A percentile compares a stretch with the other conserved stretches of the same genome.
These are phyloP conservation scores for Acromyrmex echinatior DNA, from an alignment of 1,140 invertebrate genomes.

Conservation along the genomic window DNA sequence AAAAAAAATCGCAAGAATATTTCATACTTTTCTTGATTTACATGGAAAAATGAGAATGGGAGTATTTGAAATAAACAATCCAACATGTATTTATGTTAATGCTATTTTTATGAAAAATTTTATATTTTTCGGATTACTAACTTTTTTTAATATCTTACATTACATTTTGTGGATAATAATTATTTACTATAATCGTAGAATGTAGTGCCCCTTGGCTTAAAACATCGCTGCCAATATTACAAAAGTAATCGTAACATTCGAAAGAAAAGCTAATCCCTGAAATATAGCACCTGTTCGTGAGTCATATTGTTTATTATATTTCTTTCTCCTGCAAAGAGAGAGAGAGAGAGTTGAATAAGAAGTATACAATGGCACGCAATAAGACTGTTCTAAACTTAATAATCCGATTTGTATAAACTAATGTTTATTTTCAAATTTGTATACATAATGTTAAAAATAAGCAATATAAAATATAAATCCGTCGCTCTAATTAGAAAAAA, in stretches of 20 bases:
- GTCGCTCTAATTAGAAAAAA: constrained; percentile 63
- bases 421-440: constrained; percentile 83
- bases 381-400: constrained; percentile 71
- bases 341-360: constrained; percentile 21
- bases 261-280: constrained; percentile 72
- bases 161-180: constrained; percentile 70
- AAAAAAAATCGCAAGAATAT: background rate
- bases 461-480: constrained; percentile 81
- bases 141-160: constrained; percentile 71
- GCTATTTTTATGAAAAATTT: constrained; percentile 73
- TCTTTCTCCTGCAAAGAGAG: constrained; percentile 37
- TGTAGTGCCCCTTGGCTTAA: constrained; percentile 72
- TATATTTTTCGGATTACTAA: constrained; percentile 73
- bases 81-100: constrained; percentile 64
- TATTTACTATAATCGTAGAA: constrained; percentile 70
- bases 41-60: constrained; percentile 16
- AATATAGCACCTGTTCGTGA: constrained; percentile 73
- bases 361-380: constrained; percentile 72
- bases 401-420: constrained; percentile 81
- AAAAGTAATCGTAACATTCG: constrained; percentile 70
- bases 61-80: constrained; percentile 66
- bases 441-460: constrained; percentile 84
- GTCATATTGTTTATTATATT: constrained; percentile 37
- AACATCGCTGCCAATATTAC: constrained; percentile 72
- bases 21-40: background rate